These are phyloP conservation scores for Aptenodytes forsteri DNA, from an alignment of 2,113 vertebrate genomes.

Conservation along the genomic window DNA sequence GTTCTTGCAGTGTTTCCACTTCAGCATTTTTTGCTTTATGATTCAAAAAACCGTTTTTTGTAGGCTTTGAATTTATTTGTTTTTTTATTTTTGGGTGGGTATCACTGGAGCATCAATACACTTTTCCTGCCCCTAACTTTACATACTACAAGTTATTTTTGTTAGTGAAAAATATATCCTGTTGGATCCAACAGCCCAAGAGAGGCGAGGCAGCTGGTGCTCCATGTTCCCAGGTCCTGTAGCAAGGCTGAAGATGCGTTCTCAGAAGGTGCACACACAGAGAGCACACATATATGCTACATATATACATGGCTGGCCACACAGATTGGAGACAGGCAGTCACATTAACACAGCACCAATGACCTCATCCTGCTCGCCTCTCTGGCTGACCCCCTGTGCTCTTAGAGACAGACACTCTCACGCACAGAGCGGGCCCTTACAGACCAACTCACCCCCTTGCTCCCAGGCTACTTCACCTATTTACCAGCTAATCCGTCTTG, in stretches of 20 bases:
- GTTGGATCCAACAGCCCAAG: background rate
- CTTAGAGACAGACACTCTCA: background rate
- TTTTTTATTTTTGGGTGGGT: background rate
- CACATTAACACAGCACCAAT: background rate
- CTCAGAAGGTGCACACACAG: background rate
- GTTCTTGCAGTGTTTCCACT: background rate
- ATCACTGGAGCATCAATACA: background rate
- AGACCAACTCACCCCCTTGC: background rate
- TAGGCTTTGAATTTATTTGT: background rate
- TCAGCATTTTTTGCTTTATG: background rate
- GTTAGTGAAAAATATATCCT: background rate
- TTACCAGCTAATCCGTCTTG: background rate
- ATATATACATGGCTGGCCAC: background rate
- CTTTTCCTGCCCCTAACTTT: background rate
- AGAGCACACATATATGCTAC: background rate
- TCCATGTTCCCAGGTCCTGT: no score
- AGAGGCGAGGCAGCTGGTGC: background rate
- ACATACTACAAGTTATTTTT: background rate
- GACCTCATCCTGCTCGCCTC: background rate
- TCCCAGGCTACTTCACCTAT: background rate
- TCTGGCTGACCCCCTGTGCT: background rate
- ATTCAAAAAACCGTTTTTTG: background rate
- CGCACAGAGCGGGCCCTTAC: background rate
- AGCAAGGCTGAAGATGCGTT: background rate
- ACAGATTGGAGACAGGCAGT: background rate